These are phyloP conservation scores for Polia nebulosa DNA, from an alignment of 2,888 invertebrate species.

Conservation along the genomic window DNA sequence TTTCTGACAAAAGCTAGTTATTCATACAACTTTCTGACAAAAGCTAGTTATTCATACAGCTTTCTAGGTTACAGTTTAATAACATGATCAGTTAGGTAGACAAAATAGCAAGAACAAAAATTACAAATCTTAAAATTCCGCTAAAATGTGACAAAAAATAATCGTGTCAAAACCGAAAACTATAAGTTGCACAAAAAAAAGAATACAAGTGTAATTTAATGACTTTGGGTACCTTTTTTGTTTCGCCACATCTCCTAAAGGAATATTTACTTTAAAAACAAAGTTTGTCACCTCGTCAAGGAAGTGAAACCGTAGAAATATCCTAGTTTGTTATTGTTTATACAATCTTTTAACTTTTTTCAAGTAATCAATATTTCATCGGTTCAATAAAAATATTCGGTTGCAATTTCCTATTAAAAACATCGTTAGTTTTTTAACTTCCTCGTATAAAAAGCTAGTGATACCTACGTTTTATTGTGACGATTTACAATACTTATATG, in stretches of 20 bases:
- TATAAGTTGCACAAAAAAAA: not conserved
- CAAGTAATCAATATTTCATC: constrained; percentile 55
- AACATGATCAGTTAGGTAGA: too few species aligned
- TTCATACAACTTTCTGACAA: too few species aligned
- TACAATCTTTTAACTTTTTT: constrained; percentile 35
- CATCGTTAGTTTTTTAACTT: constrained; percentile 29
- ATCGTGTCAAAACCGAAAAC: too few species aligned
- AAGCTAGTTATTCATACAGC: too few species aligned
- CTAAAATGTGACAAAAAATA: too few species aligned
- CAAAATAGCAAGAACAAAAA: too few species aligned
- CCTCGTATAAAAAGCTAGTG: not conserved
- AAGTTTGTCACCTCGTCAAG: constrained; percentile 48
- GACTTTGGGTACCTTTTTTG: constrained; percentile 36
- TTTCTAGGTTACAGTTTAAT: too few species aligned
- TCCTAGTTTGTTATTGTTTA: constrained; percentile 49
- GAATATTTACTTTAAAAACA: constrained; percentile 49
- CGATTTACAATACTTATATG: not conserved
- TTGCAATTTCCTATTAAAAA: constrained; percentile 33
- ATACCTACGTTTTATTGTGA: not conserved
- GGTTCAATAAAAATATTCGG: constrained; percentile 40
- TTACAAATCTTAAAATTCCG: not conserved
- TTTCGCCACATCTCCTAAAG: constrained; percentile 3
- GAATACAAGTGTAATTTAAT: constrained; percentile 24
- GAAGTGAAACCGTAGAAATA: constrained; percentile 49
- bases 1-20: too few species aligned